These are phyloP conservation scores for Stegodyphus mimosarum DNA, from an alignment of 1,140 invertebrate genomes.

Conservation along the genomic window DNA sequence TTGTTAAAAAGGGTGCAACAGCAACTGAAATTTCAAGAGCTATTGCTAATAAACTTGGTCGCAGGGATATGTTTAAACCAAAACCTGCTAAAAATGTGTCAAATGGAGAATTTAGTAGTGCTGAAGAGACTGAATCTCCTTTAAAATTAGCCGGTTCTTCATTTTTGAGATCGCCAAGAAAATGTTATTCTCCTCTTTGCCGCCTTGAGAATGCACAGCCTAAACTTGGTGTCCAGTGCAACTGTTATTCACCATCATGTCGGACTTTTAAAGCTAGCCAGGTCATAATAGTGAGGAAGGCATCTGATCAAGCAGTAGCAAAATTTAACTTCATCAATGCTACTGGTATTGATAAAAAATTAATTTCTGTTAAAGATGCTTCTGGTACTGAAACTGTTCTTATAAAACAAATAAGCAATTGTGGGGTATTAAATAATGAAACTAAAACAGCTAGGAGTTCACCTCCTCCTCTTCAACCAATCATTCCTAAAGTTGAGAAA, in stretches of 20 bases:
- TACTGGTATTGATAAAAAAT: conserved; percentile 29
- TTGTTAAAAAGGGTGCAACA: conserved; percentile 54
- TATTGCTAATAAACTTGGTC: conserved; percentile 38
- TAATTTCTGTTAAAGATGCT: conserved; percentile 25
- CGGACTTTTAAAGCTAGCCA: conserved; percentile 12
- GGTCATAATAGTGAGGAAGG: conserved; percentile 32
- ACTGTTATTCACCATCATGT: conserved; percentile 45
- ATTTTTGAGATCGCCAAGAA: conserved; percentile 20
- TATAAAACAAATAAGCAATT: conserved; percentile 32
- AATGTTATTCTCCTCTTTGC: conserved; percentile 48
- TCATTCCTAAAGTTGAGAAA: conserved; percentile 35
- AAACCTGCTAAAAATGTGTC: conserved; percentile 11
- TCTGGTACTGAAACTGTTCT: conserved; percentile 13
- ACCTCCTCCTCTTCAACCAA: conserved; percentile 17
- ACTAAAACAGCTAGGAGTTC: conserved; percentile 19
- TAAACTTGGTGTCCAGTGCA: conserved; percentile 21
- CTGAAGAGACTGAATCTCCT: neutral
- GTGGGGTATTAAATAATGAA: conserved; percentile 10
- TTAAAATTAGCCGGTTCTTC: conserved; percentile 6
- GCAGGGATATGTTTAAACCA: conserved; percentile 41
- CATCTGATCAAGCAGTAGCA: conserved; percentile 11
- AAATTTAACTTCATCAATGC: conserved; percentile 45
- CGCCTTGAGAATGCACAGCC: conserved; percentile 13
- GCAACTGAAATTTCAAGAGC: conserved; percentile 50
- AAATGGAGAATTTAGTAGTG: conserved; percentile 27